Percentiles rank a stretch among this genome's conserved stretches.
phyloP scores from a whole-genome alignment of 1,140 invertebrate species.

The Penaeus vannamei region DNA sequence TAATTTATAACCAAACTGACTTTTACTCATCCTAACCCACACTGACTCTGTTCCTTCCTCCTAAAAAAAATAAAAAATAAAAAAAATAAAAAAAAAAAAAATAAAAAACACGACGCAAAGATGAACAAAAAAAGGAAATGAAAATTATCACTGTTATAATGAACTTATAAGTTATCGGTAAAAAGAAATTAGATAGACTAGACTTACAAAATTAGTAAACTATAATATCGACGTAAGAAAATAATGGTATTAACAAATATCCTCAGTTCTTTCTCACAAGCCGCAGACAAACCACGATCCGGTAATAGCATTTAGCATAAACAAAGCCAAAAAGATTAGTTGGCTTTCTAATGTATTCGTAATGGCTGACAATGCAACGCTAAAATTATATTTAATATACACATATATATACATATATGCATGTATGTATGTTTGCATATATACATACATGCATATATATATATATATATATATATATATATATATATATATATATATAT shows the following conservation, averaged over 20 bases:
- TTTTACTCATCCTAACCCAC: neutral
- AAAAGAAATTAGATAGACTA: neutral
- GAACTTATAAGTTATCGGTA: neutral
- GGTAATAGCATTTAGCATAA: too few relatives aligned
- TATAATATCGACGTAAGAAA: too few relatives aligned
- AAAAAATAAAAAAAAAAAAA: neutral
- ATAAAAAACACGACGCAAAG: neutral
- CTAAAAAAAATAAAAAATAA: neutral
- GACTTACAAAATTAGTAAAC: too few relatives aligned
- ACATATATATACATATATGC: neutral
- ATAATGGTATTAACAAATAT: too few relatives aligned
- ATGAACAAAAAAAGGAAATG: neutral
- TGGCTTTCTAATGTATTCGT: neutral
- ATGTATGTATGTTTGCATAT: slow-evolving; percentile 11
- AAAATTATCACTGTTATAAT: neutral
- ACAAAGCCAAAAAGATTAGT: too few relatives aligned
- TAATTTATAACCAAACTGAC: neutral
- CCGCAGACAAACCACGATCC: too few relatives aligned
- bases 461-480: neutral
- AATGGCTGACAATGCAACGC: neutral
- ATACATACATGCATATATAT: slow-evolving; percentile 14
- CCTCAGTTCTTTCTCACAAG: too few relatives aligned
- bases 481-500: slow-evolving; percentile 28
- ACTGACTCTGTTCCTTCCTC: neutral
- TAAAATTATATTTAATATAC: neutral